A percentile compares a stretch with the other conserved stretches of the same genome.
These are phyloP conservation scores for Ophiothrix spiculata DNA, from an alignment of 35 echinoderm and acorn worm species.

Conservation along the genomic window DNA sequence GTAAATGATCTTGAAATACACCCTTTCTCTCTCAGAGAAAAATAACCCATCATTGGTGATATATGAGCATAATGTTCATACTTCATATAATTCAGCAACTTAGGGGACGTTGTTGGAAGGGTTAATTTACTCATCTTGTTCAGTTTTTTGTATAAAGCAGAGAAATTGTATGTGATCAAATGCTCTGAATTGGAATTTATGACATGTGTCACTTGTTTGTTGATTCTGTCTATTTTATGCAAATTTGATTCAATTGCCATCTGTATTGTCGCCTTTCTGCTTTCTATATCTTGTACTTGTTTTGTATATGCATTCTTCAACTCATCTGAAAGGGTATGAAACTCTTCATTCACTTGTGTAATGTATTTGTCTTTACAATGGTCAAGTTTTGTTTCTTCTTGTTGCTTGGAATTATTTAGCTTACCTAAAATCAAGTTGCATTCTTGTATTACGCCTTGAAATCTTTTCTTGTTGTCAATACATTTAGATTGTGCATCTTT, in stretches of 20 bases:
- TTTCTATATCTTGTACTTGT: background rate
- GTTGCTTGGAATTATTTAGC: background rate
- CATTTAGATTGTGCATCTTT: background rate
- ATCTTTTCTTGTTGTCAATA: background rate
- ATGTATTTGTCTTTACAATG: background rate
- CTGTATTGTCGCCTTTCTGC: background rate
- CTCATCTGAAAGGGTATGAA: too few species aligned
- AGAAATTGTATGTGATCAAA: background rate
- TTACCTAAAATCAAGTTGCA: background rate
- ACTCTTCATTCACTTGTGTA: background rate
- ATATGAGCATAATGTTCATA: too few species aligned
- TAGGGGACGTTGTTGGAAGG: too few species aligned
- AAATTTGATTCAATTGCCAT: background rate
- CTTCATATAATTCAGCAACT: too few species aligned
- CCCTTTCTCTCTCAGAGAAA: background rate
- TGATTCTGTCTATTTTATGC: background rate
- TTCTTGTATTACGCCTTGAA: background rate
- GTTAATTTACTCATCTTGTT: too few species aligned
- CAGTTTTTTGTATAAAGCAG: too few species aligned
- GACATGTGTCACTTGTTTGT: background rate
- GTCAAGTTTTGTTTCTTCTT: background rate
- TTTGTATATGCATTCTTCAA: background rate
- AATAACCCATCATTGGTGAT: background rate
- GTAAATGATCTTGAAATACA: background rate
- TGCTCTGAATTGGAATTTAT: background rate